Conservation (phyloP, 1,140 invertebrate species). For the Diplogasteroides magnus region DNA sequence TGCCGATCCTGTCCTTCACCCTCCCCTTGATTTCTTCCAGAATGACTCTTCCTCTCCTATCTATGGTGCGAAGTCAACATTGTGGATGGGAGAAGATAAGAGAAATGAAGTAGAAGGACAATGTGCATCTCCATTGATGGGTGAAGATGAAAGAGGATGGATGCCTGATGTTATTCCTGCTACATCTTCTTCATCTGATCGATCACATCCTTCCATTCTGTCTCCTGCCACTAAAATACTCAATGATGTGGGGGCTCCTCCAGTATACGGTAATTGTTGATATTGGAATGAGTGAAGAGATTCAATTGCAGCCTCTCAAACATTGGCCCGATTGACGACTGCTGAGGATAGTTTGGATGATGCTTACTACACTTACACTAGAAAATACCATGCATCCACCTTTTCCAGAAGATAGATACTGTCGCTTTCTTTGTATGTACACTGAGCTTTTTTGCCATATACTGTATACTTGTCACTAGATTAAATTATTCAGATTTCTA, state of each 20-base stretch:
- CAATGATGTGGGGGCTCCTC: constrained; percentile 16
- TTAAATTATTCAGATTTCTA: too few species aligned
- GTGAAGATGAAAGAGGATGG: constrained; percentile 9
- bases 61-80: background rate
- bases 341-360: constrained; percentile 26
- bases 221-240: constrained; percentile 27
- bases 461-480: too few species aligned
- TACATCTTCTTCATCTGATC: background rate
- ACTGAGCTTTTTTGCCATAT: too few species aligned
- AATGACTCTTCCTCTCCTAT: background rate
- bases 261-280: constrained; percentile 14
- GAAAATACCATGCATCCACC: background rate
- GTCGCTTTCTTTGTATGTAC: background rate
- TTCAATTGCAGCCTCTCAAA: constrained; percentile 1
- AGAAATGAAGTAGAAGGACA: background rate
- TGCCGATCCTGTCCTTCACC: too few species aligned
- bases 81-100: background rate
- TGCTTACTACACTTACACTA: constrained; percentile 27
- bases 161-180: constrained; percentile 22
- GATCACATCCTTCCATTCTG: constrained; percentile 3
- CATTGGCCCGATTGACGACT: constrained; percentile 17
- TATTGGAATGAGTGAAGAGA: background rate
- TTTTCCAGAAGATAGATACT: background rate
- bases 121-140: background rate
- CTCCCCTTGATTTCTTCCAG: background rate